A percentile compares a stretch with the other conserved stretches of the same genome.
phyloP scores from a whole-genome alignment of 2,113 vertebrate species.

The Notothenia coriiceps region DNA sequence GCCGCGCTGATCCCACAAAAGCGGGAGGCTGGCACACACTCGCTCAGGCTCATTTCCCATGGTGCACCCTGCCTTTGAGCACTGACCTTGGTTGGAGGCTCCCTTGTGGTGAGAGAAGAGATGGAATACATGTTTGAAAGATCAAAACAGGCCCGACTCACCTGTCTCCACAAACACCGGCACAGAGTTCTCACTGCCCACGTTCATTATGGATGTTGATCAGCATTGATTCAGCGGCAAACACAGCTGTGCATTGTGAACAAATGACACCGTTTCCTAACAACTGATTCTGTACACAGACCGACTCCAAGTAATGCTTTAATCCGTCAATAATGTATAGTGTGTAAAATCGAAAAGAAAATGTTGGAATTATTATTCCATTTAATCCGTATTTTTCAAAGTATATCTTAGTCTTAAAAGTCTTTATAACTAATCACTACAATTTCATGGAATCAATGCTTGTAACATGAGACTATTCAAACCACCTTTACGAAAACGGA shows the following conservation, averaged over 20 bases:
- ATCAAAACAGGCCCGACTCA: constrained; percentile 79
- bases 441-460: too few relatives aligned
- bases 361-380: too few relatives aligned
- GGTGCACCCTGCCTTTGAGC: constrained; percentile 76
- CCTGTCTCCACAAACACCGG: constrained; percentile 70
- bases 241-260: constrained; percentile 27
- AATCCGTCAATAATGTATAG: background rate
- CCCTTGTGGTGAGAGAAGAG: constrained; percentile 79
- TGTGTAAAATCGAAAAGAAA: too few relatives aligned
- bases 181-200: constrained; percentile 21
- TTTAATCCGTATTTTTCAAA: too few relatives aligned
- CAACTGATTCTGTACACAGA: background rate
- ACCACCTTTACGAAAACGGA: too few relatives aligned
- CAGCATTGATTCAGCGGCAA: constrained; percentile 49
- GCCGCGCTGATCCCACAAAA: constrained; percentile 74
- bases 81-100: constrained; percentile 80
- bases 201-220: constrained; percentile 67
- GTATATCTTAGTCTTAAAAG: too few relatives aligned
- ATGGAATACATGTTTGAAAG: constrained; percentile 85
- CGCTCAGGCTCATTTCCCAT: constrained; percentile 69
- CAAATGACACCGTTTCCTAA: constrained; percentile 31
- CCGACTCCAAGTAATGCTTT: background rate
- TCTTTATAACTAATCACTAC: too few relatives aligned
- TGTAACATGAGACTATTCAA: too few relatives aligned
- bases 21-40: constrained; percentile 50